Percentiles rank a stretch among this genome's conserved stretches.
These are phyloP conservation scores for Microctenopoma steveboyesi DNA, from an alignment of 2,797 vertebrate species.

Conservation along the genomic window DNA sequence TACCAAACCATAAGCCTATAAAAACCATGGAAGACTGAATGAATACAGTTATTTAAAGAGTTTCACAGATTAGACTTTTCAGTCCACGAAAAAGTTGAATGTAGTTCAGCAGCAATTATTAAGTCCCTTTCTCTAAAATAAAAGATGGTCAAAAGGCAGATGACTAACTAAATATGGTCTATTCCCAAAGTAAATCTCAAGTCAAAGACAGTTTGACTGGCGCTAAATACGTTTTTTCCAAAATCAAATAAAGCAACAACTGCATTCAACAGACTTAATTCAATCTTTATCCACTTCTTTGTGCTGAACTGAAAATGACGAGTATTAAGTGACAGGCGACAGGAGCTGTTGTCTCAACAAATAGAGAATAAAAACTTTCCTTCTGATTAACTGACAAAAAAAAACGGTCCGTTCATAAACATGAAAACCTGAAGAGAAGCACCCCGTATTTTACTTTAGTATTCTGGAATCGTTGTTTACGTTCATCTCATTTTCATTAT, in stretches of 20 bases:
- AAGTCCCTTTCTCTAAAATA: background rate
- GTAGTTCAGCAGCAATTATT: background rate
- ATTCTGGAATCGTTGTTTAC: conserved; percentile 14
- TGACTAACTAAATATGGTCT: background rate
- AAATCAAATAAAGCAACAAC: background rate
- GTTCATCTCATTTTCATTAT: conserved; percentile 19
- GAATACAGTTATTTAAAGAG: background rate
- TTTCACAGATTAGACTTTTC: background rate
- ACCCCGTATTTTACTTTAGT: background rate
- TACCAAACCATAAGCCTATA: too few relatives aligned
- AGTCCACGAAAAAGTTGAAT: background rate
- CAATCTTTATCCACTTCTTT: background rate
- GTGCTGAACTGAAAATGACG: accelerated
- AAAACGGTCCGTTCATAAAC: background rate
- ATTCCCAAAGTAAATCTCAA: background rate
- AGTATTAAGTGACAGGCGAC: background rate
- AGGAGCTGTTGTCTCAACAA: background rate
- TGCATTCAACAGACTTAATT: background rate
- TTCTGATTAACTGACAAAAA: background rate
- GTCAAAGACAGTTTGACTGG: background rate
- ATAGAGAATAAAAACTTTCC: background rate
- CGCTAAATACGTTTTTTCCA: background rate
- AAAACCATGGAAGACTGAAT: background rate
- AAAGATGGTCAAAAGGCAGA: background rate
- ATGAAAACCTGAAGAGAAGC: conserved; percentile 2